These are phyloP conservation scores for Gila robusta DNA, from an alignment of 2,797 vertebrate species.

Conservation along the genomic window DNA sequence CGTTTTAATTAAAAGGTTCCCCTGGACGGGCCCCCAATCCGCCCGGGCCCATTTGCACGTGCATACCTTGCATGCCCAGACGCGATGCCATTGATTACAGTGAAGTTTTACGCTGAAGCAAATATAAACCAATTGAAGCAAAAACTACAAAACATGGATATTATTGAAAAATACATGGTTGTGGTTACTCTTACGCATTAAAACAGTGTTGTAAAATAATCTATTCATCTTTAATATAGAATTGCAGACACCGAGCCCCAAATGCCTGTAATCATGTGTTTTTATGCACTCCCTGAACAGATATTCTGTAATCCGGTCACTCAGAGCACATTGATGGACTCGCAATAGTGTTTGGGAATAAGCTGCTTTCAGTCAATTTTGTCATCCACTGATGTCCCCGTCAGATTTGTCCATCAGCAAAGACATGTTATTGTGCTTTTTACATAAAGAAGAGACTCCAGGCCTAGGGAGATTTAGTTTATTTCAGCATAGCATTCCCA, in stretches of 20 bases:
- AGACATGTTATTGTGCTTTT: conserved; percentile 20
- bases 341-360: conserved; percentile 38
- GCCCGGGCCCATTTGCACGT: too few relatives aligned
- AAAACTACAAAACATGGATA: background rate
- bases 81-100: too few relatives aligned
- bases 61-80: too few relatives aligned
- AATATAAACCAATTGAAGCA: conserved; percentile 2
- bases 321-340: conserved; percentile 37
- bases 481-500: conserved; percentile 19
- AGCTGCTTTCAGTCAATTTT: conserved; percentile 54
- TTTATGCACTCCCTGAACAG: conserved; percentile 44
- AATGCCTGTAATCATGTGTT: conserved; percentile 46
- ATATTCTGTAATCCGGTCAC: conserved; percentile 41
- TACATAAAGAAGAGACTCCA: conserved; percentile 37
- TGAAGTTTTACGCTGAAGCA: background rate
- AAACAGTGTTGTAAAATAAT: conserved; percentile 1
- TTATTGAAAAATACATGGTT: background rate
- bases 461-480: conserved; percentile 37
- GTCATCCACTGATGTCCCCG: conserved; percentile 32
- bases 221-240: conserved; percentile 8
- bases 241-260: background rate
- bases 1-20: too few relatives aligned
- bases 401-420: conserved; percentile 45
- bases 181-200: background rate
- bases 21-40: too few relatives aligned